A percentile compares a stretch with the other conserved stretches of the same genome.
phyloP scores from a whole-genome alignment of 2,888 invertebrate genomes.

The Ptilodon capucinus region DNA sequence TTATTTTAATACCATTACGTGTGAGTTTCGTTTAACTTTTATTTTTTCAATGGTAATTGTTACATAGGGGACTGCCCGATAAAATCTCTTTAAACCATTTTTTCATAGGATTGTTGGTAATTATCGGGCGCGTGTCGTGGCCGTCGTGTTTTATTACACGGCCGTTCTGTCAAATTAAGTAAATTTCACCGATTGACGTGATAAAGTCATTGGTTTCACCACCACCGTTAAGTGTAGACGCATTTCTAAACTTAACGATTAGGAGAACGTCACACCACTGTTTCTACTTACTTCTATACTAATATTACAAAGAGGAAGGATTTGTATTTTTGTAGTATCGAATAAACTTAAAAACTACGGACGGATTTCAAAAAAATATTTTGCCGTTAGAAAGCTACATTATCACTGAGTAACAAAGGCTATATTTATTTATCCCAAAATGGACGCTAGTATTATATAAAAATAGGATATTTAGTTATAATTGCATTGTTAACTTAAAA shows the following conservation, averaged over 20 bases:
- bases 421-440: no score
- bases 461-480: no score
- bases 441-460: no score
- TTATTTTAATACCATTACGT: background rate
- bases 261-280: no score
- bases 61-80: constrained; percentile 26
- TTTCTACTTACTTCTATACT: no score
- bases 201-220: constrained; percentile 15
- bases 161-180: constrained; percentile 44
- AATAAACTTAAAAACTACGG: no score
- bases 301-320: no score
- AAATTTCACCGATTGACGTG: constrained; percentile 36
- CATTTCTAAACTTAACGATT: background rate
- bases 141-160: constrained; percentile 40
- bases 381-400: no score
- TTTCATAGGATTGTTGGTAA: constrained; percentile 42
- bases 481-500: no score
- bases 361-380: no score
- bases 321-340: no score
- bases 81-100: constrained; percentile 47
- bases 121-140: constrained; percentile 42
- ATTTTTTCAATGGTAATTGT: constrained; percentile 1
- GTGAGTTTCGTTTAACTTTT: constrained; percentile 5
- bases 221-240: background rate
- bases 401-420: no score